phyloP scores from a whole-genome alignment of 1,140 invertebrate species.

The Trypoxylus dichotomus region DNA sequence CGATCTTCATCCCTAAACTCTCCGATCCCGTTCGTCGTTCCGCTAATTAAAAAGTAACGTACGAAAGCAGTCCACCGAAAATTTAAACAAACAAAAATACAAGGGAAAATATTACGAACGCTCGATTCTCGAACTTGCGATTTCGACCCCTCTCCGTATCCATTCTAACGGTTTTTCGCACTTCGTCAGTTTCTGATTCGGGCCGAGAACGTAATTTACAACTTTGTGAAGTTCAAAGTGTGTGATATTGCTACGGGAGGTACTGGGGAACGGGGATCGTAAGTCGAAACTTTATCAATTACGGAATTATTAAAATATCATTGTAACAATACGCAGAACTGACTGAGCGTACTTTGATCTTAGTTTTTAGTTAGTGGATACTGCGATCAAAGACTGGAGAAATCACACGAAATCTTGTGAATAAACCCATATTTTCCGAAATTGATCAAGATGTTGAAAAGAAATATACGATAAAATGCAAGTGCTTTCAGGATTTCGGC shows the following conservation, averaged over 20 bases:
- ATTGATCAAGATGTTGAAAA: too few species aligned
- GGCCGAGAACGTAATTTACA: not conserved
- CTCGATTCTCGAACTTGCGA: not conserved
- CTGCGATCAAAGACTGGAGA: too few species aligned
- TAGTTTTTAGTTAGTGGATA: too few species aligned
- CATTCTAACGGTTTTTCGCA: not conserved
- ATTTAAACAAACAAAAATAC: constrained; percentile 18
- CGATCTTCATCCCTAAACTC: not conserved
- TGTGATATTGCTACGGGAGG: not conserved
- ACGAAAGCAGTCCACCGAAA: not conserved
- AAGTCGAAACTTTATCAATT: not conserved
- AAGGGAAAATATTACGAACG: not conserved
- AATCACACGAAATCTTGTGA: too few species aligned
- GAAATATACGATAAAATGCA: too few species aligned
- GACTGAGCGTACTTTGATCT: too few species aligned
- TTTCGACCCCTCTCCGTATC: not conserved
- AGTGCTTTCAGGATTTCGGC: too few species aligned
- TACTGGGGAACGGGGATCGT: not conserved
- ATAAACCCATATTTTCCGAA: too few species aligned
- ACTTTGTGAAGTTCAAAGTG: not conserved
- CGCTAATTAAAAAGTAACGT: constrained; percentile 5
- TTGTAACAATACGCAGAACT: not conserved
- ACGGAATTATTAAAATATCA: not conserved
- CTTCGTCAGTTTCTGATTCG: not conserved
- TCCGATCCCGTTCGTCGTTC: not conserved